Percentiles rank a stretch among this genome's conserved stretches.
These are phyloP conservation scores for Pterocles burchelli DNA, from an alignment of 2,113 vertebrate genomes.

Conservation along the genomic window DNA sequence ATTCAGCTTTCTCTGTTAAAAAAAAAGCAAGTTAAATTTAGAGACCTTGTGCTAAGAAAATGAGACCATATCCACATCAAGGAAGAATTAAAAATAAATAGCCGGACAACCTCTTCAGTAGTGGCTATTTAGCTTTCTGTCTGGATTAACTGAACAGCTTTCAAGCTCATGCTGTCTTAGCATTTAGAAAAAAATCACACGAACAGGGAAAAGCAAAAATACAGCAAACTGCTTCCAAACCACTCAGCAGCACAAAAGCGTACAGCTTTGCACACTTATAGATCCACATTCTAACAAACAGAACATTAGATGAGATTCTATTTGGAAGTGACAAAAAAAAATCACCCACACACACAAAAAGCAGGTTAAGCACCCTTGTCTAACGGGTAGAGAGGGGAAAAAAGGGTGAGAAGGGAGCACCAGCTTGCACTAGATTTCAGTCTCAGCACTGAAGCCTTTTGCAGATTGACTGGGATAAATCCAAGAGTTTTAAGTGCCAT, in stretches of 20 bases:
- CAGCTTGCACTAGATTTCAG: neutral
- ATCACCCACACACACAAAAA: too few relatives aligned
- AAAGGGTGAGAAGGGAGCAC: too few relatives aligned
- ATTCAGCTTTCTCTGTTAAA: neutral
- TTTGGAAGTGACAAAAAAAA: neutral
- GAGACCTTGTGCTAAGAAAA: neutral
- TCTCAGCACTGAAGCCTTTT: neutral
- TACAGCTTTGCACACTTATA: neutral
- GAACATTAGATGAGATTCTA: neutral
- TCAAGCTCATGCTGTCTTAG: neutral
- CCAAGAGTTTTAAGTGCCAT: neutral
- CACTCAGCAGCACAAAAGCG: neutral
- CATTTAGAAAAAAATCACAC: neutral
- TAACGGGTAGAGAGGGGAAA: neutral
- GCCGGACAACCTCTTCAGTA: neutral
- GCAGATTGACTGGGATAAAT: neutral
- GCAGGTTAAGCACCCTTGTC: neutral
- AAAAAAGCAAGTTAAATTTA: neutral
- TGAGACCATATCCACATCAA: neutral
- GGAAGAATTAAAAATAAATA: neutral
- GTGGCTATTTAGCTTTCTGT: neutral
- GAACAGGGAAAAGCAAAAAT: neutral
- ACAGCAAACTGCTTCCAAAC: neutral
- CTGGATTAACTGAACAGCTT: neutral
- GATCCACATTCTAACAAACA: neutral